Evolutionary conservation across 1,140 invertebrate genomes (phyloP).

Genomic region (Aphidius ervi): DNA sequence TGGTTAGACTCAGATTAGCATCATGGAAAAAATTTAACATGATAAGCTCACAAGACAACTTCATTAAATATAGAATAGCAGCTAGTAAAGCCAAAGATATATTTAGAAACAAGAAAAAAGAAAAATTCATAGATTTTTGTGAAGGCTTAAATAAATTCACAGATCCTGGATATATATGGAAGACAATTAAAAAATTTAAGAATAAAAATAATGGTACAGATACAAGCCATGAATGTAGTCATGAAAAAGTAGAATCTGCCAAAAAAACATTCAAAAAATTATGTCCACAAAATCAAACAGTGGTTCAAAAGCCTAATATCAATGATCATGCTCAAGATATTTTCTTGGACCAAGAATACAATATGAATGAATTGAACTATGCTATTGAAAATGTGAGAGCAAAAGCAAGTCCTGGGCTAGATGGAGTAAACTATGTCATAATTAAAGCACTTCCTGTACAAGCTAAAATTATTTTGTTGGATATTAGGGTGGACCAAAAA

Average conservation of each 20-base stretch:
- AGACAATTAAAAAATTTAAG: conserved; percentile 16
- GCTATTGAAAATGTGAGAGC: no score
- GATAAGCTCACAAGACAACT: neutral
- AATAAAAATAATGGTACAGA: neutral
- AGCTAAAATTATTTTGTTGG: conserved; percentile 19
- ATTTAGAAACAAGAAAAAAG: neutral
- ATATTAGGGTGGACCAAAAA: no score
- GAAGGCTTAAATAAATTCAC: neutral
- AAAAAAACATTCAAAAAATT: no score
- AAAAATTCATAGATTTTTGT: conserved; percentile 20
- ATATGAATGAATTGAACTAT: no score
- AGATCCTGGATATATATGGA: neutral
- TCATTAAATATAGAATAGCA: neutral
- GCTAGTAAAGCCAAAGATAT: conserved; percentile 5
- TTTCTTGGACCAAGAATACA: no score
- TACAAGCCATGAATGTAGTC: neutral
- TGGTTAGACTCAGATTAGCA: no score
- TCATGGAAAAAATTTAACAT: neutral
- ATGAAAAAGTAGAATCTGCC: neutral
- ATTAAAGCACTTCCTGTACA: conserved; percentile 20
- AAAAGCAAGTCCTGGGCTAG: conserved; percentile 18
- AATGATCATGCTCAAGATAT: no score
- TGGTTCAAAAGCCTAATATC: no score
- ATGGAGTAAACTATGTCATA: conserved; percentile 27
- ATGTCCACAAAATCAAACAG: no score